Evolutionary conservation across 2,888 invertebrate genomes (phyloP).

Genomic region (Catotricha subobsoleta): DNA sequence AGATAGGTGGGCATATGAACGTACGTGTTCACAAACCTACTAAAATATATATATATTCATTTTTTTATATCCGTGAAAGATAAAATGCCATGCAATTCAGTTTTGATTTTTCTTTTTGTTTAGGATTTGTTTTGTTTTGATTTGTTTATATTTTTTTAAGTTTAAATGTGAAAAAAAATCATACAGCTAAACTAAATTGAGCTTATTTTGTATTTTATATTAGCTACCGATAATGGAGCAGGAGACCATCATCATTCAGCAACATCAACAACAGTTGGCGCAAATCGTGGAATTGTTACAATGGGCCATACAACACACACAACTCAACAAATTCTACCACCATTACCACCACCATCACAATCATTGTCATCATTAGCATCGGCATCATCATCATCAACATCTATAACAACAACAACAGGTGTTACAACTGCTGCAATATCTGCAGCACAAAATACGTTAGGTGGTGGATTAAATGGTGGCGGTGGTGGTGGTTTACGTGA

Average conservation of each 20-base stretch:
- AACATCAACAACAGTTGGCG: neutral
- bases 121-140: too few species aligned
- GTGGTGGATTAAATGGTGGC: too few species aligned
- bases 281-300: neutral
- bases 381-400: neutral
- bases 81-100: too few species aligned
- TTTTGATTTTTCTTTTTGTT: too few species aligned
- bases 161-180: too few species aligned
- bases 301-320: slow-evolving; percentile 3
- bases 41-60: too few species aligned
- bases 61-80: too few species aligned
- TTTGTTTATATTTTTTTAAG: too few species aligned
- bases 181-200: too few species aligned
- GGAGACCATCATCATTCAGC: slow-evolving; percentile 5
- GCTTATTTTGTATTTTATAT: neutral
- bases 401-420: neutral
- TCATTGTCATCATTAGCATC: slow-evolving; percentile 3
- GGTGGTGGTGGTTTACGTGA: slow-evolving; percentile 2
- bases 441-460: slow-evolving; percentile 7
- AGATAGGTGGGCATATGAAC: too few species aligned
- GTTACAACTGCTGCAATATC: slow-evolving; percentile 5
- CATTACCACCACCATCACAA: neutral
- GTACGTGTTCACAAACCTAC: too few species aligned
- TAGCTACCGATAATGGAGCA: slow-evolving; percentile 5
- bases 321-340: neutral